These are phyloP conservation scores for Meloe dianella DNA, from an alignment of 2,888 invertebrate species.

Conservation along the genomic window DNA sequence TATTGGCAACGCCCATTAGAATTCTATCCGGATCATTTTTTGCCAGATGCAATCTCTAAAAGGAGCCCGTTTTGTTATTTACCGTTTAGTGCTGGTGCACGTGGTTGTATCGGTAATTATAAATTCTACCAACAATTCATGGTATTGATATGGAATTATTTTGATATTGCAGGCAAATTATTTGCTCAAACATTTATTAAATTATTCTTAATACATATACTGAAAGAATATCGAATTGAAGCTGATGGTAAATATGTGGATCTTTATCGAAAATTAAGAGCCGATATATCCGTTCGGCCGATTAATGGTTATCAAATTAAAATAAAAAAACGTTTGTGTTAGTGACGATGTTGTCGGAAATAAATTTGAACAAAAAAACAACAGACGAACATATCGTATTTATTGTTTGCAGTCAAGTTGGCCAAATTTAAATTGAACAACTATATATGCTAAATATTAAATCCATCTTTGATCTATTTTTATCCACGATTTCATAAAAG, in stretches of 20 bases:
- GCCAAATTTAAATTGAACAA: no score
- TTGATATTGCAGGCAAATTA: slow-evolving; percentile 46
- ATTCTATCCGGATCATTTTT: slow-evolving; percentile 54
- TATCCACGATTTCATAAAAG: no score
- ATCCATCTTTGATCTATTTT: no score
- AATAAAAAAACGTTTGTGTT: slow-evolving; percentile 39
- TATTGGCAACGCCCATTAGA: slow-evolving; percentile 50
- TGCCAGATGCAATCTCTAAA: slow-evolving; percentile 44
- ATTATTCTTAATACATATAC: slow-evolving; percentile 42
- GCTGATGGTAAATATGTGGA: slow-evolving; percentile 50
- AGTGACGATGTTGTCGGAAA: slow-evolving; percentile 19
- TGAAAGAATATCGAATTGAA: slow-evolving; percentile 46
- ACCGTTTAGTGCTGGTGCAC: slow-evolving; percentile 52
- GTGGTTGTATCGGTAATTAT: slow-evolving; percentile 47
- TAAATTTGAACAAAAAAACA: neutral
- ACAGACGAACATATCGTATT: no score
- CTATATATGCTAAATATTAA: no score
- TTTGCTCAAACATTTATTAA: slow-evolving; percentile 43
- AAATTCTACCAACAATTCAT: neutral
- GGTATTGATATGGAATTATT: no score
- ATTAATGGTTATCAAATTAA: slow-evolving; percentile 46
- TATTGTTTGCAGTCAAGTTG: no score
- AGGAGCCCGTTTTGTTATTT: slow-evolving; percentile 48
- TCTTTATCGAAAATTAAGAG: slow-evolving; percentile 36
- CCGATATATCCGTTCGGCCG: slow-evolving; percentile 47